A percentile compares a stretch with the other conserved stretches of the same genome.
Evolutionary conservation across 2,888 invertebrate genomes (phyloP).

Genomic region (Mythimna loreyi): DNA sequence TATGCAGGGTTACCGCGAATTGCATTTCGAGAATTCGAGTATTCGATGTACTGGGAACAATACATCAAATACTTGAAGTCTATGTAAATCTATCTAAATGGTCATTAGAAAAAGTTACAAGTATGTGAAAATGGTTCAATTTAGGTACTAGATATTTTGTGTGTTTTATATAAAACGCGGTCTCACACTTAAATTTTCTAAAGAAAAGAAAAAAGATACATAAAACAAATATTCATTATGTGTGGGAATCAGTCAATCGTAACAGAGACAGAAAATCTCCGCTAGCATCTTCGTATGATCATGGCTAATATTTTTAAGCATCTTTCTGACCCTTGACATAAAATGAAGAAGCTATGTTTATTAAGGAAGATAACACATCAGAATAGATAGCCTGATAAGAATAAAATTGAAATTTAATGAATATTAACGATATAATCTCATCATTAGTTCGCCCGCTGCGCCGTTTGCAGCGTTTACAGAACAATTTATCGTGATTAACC

Average conservation of each 20-base stretch:
- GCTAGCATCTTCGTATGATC: background rate
- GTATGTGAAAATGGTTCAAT: too few relatives aligned
- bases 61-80: too few relatives aligned
- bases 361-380: slow-evolving; percentile 11
- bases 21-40: slow-evolving; percentile 1
- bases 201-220: too few relatives aligned
- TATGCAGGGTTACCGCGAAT: slow-evolving; percentile 29
- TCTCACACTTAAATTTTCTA: too few relatives aligned
- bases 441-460: slow-evolving; percentile 14
- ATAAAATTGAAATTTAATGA: slow-evolving; percentile 13
- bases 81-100: background rate
- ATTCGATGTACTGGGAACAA: background rate
- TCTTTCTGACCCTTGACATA: background rate
- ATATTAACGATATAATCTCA: slow-evolving; percentile 34
- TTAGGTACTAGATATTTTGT: too few relatives aligned
- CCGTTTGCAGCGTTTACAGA: slow-evolving; percentile 28
- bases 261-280: background rate
- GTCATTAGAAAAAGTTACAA: background rate
- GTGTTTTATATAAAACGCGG: too few relatives aligned
- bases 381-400: slow-evolving; percentile 28
- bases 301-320: too few relatives aligned
- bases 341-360: slow-evolving; percentile 13
- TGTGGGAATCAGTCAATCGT: too few relatives aligned
- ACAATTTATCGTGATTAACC: slow-evolving; percentile 57
- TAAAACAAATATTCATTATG: too few relatives aligned